Conservation (phyloP, 53 echinoderm and acorn worm genomes). For the Arbacia lixula region DNA sequence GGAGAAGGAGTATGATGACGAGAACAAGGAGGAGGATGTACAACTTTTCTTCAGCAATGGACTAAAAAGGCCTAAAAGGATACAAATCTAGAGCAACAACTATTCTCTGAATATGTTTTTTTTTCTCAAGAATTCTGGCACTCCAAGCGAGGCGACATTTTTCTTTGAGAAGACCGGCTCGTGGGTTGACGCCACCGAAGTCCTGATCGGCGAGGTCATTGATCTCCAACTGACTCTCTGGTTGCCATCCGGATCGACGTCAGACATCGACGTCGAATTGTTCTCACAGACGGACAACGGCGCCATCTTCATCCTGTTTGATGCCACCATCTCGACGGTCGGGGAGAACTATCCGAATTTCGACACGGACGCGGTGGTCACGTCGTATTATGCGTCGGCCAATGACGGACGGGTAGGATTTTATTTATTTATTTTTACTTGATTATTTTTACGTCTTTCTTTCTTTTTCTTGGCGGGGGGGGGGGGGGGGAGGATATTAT, state of each 20-base stretch:
- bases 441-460: no score
- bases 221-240: slow-evolving; percentile 80
- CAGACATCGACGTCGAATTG: slow-evolving; percentile 69
- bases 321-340: slow-evolving; percentile 69
- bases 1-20: no score
- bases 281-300: slow-evolving; percentile 76
- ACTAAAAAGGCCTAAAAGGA: no score
- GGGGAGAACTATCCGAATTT: slow-evolving; percentile 72
- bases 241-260: slow-evolving; percentile 67
- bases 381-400: slow-evolving; percentile 33
- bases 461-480: no score
- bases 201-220: slow-evolving; percentile 74
- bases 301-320: slow-evolving; percentile 80
- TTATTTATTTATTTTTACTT: no score
- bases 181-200: slow-evolving; percentile 49
- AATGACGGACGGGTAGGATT: slow-evolving; percentile 38
- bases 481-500: no score
- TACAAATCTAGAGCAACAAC: no score
- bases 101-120: background rate
- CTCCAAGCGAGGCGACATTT: slow-evolving; percentile 71
- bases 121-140: slow-evolving; percentile 46
- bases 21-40: no score
- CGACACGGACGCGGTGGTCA: slow-evolving; percentile 19
- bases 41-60: no score
- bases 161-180: slow-evolving; percentile 75